These are phyloP conservation scores for Tenthredo scrophulariae DNA, from an alignment of 2,888 invertebrate genomes.

Conservation along the genomic window DNA sequence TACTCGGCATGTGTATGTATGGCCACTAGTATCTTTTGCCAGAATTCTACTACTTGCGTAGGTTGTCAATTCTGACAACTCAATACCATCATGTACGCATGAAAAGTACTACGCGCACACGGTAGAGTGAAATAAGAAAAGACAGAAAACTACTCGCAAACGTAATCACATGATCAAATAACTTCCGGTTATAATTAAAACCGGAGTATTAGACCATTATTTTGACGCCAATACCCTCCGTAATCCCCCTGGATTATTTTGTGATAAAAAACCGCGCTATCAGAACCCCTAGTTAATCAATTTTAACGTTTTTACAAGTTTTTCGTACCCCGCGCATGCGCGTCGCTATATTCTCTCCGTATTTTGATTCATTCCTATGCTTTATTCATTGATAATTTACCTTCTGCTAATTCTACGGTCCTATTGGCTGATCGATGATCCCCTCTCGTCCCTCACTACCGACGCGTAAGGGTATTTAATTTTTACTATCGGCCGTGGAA, in stretches of 20 bases:
- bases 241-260: neutral
- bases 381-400: constrained; percentile 16
- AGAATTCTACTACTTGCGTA: too few species aligned
- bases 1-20: too few species aligned
- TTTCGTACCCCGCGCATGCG: neutral
- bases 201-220: neutral
- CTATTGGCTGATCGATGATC: neutral
- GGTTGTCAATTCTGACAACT: constrained; percentile 45
- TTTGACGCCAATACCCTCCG: neutral
- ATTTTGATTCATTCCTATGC: constrained; percentile 9
- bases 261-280: neutral
- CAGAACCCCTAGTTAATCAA: neutral
- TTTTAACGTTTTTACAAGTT: neutral
- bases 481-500: constrained; percentile 6
- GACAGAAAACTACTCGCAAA: neutral
- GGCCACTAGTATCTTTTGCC: too few species aligned
- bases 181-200: neutral
- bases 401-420: neutral
- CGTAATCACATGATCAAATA: neutral
- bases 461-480: neutral
- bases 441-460: neutral
- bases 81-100: constrained; percentile 1
- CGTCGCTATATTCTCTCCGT: neutral
- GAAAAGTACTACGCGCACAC: neutral
- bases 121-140: neutral